Evolutionary conservation across 2,113 vertebrate species (phyloP).

Genomic region (Vidua macroura): DNA sequence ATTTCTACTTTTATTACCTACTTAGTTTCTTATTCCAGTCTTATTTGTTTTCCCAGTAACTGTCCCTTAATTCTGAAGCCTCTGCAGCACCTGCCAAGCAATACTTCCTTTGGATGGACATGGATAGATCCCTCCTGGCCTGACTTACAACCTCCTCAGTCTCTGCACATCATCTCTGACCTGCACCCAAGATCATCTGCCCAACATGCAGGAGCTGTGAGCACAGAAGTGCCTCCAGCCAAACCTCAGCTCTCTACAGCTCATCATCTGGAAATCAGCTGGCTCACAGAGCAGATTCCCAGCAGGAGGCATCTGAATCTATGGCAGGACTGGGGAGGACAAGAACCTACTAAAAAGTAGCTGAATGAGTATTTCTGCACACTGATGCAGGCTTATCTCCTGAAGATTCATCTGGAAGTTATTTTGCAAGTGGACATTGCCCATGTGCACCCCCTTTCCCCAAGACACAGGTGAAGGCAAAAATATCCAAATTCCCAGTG

Average conservation of each 20-base stretch:
- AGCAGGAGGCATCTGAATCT: neutral
- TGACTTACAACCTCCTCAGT: neutral
- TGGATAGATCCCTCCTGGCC: neutral
- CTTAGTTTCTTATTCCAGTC: neutral
- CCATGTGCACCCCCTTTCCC: neutral
- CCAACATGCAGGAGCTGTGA: neutral
- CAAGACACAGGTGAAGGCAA: neutral
- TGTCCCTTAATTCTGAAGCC: neutral
- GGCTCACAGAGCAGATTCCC: neutral
- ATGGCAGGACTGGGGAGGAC: neutral
- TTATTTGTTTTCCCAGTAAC: neutral
- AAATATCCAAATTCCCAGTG: neutral
- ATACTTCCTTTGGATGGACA: fast-evolving
- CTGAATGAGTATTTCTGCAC: neutral
- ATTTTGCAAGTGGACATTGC: neutral
- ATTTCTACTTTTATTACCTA: neutral
- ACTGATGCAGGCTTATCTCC: neutral
- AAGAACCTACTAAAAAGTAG: neutral
- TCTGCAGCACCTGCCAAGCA: neutral
- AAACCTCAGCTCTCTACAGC: neutral
- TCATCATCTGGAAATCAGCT: neutral
- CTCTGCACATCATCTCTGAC: neutral
- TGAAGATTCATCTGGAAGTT: neutral
- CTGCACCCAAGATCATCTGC: neutral
- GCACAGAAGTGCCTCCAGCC: neutral